phyloP scores from a whole-genome alignment of 2,113 vertebrate genomes.

The Muntiacus muntjak region DNA sequence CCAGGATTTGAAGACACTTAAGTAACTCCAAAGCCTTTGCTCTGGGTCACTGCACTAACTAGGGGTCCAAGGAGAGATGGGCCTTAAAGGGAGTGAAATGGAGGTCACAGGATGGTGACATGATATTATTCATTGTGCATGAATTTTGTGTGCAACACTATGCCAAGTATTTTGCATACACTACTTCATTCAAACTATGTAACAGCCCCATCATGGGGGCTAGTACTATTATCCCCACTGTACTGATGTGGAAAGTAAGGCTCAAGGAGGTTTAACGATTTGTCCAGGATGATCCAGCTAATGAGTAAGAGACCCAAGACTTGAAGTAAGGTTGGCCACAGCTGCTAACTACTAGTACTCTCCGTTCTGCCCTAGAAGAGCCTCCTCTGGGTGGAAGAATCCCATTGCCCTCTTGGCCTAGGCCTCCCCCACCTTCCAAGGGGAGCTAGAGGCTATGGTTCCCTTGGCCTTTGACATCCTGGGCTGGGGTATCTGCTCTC shows the following conservation, averaged over 20 bases:
- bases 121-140: not conserved
- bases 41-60: not conserved
- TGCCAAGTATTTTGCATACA: not conserved
- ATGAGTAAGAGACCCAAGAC: not conserved
- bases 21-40: not conserved
- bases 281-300: constrained; percentile 18
- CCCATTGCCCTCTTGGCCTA: not conserved
- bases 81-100: constrained; percentile 9
- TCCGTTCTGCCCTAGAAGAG: not conserved
- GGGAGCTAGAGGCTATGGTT: not conserved
- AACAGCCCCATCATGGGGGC: not conserved
- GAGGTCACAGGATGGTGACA: not conserved
- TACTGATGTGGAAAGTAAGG: not conserved
- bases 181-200: not conserved
- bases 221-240: not conserved
- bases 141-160: not conserved
- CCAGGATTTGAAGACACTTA: not conserved
- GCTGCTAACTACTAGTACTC: not conserved
- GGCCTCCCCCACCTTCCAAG: not conserved
- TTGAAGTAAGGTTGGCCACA: constrained; percentile 7
- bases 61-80: not conserved
- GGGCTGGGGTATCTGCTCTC: not conserved
- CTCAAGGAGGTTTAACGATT: not conserved
- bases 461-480: not conserved
- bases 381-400: not conserved